A percentile compares a stretch with the other conserved stretches of the same genome.
phyloP scores from a whole-genome alignment of 1,140 invertebrate species.

The Wasmannia auropunctata region DNA sequence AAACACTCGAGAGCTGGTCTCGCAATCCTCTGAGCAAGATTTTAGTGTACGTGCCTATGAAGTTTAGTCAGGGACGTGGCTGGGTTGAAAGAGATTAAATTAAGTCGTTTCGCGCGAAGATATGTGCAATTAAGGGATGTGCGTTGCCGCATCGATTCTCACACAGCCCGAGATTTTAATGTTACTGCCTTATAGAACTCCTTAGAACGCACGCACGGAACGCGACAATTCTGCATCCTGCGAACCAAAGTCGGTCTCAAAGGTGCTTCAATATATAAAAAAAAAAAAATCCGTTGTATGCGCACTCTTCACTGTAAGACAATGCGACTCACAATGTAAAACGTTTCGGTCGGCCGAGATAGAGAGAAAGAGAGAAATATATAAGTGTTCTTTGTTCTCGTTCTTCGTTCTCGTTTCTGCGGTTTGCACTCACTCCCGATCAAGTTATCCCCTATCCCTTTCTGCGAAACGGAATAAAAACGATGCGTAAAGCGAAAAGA shows the following conservation, averaged over 20 bases:
- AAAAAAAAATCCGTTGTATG: conserved; percentile 31
- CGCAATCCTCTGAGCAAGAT: neutral
- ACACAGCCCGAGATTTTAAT: neutral
- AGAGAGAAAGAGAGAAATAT: conserved; percentile 39
- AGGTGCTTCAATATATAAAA: conserved; percentile 20
- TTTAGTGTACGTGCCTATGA: neutral
- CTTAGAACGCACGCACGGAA: neutral
- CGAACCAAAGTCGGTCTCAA: neutral
- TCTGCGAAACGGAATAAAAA: neutral
- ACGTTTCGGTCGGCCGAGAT: conserved; percentile 4
- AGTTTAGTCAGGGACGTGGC: neutral
- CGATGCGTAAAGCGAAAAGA: neutral
- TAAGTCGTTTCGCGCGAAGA: neutral
- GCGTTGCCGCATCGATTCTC: neutral
- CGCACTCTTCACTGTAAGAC: conserved; percentile 61
- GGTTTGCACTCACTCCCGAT: conserved; percentile 61
- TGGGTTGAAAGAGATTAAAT: conserved; percentile 22
- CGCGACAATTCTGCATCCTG: no score
- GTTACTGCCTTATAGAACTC: neutral
- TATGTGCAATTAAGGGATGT: neutral
- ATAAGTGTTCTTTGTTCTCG: conserved; percentile 52
- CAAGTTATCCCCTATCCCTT: conserved; percentile 18
- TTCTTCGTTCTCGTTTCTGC: conserved; percentile 47
- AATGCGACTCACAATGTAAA: conserved; percentile 48
- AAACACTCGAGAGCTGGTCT: neutral